Base-by-base conservation (phyloP, 2,888 invertebrate species). In the Xestia ashworthii region DNA sequence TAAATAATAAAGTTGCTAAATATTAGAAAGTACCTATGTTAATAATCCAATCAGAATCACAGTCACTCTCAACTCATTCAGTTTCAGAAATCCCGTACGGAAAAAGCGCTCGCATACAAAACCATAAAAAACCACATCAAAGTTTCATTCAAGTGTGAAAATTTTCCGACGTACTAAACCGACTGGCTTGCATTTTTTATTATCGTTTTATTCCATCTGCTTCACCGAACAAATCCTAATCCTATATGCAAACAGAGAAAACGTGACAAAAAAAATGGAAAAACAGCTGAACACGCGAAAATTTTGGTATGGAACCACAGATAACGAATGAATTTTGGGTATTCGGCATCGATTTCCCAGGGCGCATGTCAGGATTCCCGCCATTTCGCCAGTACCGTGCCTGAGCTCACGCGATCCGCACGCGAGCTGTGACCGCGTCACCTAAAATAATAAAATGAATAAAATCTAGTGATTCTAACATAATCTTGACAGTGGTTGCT, bases 291-390 rank as follows among this genome's bases (percentile, higher is more conserved):
- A 75, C 65, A 68, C 14, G 53, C 74, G 60, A 81, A 84, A 65
- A 71, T 50, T 78, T 89, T 64, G 72, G 84, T 74, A 60, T 76
- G 55, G 66, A 46, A 55, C 80, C 85, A 88, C 84, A 87, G 84
- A 81, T 84, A 71, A 81, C 76, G 74, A 71, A 87, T 65, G 69
- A 81, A 91, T 92, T 79, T 79, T 44, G 82, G 78, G 77, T 65
- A 66, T 92, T 79, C 50, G 83, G 88, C 95, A 96, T 96, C 95
- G 96, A 96, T 96, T 96, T 96, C 94, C 90, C 91, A 94, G 90
- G 92, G 96, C 96, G 96, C 96, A 96, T 96, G 96, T 93, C 95
- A 89, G 87, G 80, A 89, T 94, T 93, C 93, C 92, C 94, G 88
- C 88, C 89, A 86, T 88, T 89, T 88, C 85, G 50, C 90, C 93